Evolutionary conservation across 92 coral and sea anemone species (phyloP), one percentile per base, ranked within the genome.

Genomic region (Pocillopora meandrina): DNA sequence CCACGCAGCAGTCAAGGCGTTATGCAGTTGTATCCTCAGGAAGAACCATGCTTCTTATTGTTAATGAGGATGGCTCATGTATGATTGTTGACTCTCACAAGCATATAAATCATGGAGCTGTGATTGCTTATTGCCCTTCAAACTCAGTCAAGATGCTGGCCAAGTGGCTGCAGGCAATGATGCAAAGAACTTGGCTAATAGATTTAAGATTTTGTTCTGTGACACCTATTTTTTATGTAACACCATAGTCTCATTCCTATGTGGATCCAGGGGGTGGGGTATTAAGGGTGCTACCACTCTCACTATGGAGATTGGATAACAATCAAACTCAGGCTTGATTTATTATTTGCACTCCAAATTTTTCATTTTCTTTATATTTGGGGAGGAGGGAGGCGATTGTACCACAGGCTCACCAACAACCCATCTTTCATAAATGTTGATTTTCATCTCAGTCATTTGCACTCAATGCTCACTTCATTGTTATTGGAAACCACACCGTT

Each of bases 61-160:
- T 58, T 0, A 64, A 58, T 35, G 16, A 75, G 76, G 87, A 82
- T 88, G 84, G 84, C 2, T 82, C 84, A 52, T 33, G 78, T 17
- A 79, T 88, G 84, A 21, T 84, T 63, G 74, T 88, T 11, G 91
- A 88, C 64, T 88, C 85, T 8, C 88, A 88, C 49, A 64, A 56
- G n/a, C 91, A 88, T 55, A 57, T 71, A 17, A 65, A 42, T 34
- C 42, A 14, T 52, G 91, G 85, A 31, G 91, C 88, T 42, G 20
- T 88, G 9, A 88, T 88, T 65, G 65, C 71, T 7, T 83, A 76
- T 87, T 81, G 87, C 20, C 31, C 81, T 55, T 65, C 79, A 49
- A 66, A 66, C 10, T 33, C 61, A 52, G 74, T 72, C 16, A 52
- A 33, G 16, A 21, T 19, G 16, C 61, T 82, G 67, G 90, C 86